Evolutionary conservation across 2,888 invertebrate genomes (phyloP).

Genomic region (Apamea crenata): DNA sequence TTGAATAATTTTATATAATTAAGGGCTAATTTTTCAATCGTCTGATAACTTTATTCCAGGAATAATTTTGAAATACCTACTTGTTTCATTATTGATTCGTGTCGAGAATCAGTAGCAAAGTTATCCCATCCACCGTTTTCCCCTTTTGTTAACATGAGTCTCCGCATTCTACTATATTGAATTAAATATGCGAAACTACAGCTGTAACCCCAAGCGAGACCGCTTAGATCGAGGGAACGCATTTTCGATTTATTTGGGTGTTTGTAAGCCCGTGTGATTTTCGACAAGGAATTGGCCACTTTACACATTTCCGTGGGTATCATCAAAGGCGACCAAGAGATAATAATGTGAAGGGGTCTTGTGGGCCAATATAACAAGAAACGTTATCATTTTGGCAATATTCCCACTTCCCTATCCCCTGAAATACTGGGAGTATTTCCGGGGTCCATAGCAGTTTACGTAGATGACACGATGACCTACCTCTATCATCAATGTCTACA

Average conservation of each 20-base stretch:
- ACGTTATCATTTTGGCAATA: neutral
- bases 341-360: neutral
- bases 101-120: too few relatives aligned
- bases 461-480: conserved; percentile 14
- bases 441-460: neutral
- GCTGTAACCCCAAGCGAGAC: neutral
- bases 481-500: conserved; percentile 24
- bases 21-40: too few relatives aligned
- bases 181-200: neutral
- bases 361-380: neutral
- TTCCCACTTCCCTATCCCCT: neutral
- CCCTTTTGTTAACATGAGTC: neutral
- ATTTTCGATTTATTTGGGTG: conserved; percentile 11
- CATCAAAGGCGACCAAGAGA: conserved; percentile 4
- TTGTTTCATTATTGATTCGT: too few relatives aligned
- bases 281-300: neutral
- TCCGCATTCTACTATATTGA: neutral
- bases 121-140: neutral
- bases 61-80: too few relatives aligned
- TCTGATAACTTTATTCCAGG: too few relatives aligned
- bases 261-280: conserved; percentile 29
- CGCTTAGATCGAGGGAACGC: neutral
- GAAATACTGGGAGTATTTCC: too few relatives aligned
- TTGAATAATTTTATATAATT: too few relatives aligned
- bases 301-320: neutral